Evolutionary conservation across 2,888 invertebrate genomes (phyloP).

Genomic region (Bugula neritina): DNA sequence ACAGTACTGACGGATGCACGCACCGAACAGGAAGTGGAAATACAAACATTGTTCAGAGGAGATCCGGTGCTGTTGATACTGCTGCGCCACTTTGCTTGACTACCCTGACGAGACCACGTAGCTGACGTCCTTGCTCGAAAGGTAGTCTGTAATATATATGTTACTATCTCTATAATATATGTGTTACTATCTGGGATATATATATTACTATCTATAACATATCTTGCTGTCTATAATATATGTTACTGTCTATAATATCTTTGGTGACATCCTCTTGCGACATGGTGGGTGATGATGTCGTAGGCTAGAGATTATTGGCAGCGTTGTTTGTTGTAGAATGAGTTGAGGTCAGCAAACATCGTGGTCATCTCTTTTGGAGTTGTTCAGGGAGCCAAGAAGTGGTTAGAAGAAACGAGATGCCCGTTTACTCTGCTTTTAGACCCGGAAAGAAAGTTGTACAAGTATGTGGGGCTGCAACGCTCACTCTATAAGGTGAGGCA

Average conservation of each 20-base stretch:
- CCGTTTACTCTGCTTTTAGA: slow-evolving; percentile 41
- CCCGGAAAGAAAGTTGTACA: slow-evolving; percentile 34
- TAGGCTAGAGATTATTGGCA: too few species aligned
- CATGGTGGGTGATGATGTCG: too few species aligned
- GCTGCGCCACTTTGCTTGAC: slow-evolving; percentile 49
- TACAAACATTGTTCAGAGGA: not conserved
- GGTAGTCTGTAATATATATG: not conserved
- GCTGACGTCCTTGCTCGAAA: not conserved
- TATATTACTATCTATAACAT: too few species aligned
- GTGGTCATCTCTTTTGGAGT: slow-evolving; percentile 41
- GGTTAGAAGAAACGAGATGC: slow-evolving; percentile 41
- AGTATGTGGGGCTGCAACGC: slow-evolving; percentile 15
- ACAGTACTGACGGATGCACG: not conserved
- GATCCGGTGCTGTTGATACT: slow-evolving; percentile 36
- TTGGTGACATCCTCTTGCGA: too few species aligned
- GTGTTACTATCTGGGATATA: too few species aligned
- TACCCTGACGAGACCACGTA: slow-evolving; percentile 48
- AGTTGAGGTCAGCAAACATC: not conserved
- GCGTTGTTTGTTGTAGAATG: not conserved
- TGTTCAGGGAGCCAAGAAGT: slow-evolving; percentile 38
- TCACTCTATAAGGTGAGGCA: slow-evolving; percentile 8
- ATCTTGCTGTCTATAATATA: too few species aligned
- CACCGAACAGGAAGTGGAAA: not conserved
- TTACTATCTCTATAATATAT: too few species aligned
- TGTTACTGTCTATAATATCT: too few species aligned